These are phyloP conservation scores for Tetropium fuscum DNA, from an alignment of 2,888 invertebrate species.

Conservation along the genomic window DNA sequence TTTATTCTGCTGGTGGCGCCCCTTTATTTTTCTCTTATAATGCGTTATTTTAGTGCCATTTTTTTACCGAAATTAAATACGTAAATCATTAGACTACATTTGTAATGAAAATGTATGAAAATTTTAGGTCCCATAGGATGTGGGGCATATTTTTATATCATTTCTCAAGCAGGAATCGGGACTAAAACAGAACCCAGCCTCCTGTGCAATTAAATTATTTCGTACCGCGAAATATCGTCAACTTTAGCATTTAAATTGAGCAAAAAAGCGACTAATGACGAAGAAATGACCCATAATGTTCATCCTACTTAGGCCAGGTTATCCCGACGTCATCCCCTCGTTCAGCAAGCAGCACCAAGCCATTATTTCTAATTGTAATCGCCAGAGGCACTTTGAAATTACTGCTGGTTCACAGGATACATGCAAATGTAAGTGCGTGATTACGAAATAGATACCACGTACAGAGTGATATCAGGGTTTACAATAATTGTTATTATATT, in stretches of 20 bases:
- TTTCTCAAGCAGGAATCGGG: no score
- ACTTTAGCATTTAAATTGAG: not conserved
- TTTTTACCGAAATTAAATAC: no score
- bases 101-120: no score
- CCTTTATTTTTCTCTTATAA: no score
- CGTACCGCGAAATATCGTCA: slow-evolving; percentile 3
- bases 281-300: slow-evolving; percentile 5
- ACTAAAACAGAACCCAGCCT: no score
- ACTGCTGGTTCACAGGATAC: slow-evolving; percentile 8
- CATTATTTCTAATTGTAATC: slow-evolving; percentile 16
- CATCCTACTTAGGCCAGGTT: slow-evolving; percentile 10
- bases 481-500: not conserved
- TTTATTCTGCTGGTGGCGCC: no score
- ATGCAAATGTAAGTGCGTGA: slow-evolving; percentile 16
- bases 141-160: no score
- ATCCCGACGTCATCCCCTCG: slow-evolving; percentile 9
- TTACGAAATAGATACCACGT: not conserved
- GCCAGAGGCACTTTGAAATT: slow-evolving; percentile 15
- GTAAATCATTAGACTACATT: no score
- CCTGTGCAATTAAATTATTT: slow-evolving; percentile 19
- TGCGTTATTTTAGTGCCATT: no score
- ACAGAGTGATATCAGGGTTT: not conserved
- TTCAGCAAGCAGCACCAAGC: not conserved
- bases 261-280: slow-evolving; percentile 10
- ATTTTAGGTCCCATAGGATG: no score